Percentiles rank a stretch among this genome's conserved stretches.
phyloP scores from a whole-genome alignment of 2,113 vertebrate genomes.

The Lophotis ruficrista region DNA sequence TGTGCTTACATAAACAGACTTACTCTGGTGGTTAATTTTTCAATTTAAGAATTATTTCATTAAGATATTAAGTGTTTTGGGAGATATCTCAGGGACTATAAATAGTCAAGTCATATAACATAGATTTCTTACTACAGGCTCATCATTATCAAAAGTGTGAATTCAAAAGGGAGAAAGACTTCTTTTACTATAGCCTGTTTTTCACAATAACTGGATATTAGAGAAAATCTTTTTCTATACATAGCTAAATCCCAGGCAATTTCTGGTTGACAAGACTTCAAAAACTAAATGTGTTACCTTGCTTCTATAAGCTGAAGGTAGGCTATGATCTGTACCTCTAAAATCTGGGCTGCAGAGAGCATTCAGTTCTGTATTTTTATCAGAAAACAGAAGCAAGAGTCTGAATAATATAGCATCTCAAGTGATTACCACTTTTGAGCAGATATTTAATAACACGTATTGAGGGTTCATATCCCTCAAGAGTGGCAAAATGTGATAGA shows the following conservation, averaged over 20 bases:
- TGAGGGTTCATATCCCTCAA: not conserved
- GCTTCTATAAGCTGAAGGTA: not conserved
- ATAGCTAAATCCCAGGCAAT: not conserved
- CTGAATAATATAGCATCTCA: not conserved
- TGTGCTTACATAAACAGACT: not conserved
- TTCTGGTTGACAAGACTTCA: not conserved
- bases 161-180: not conserved
- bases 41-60: not conserved
- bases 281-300: not conserved
- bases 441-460: not conserved
- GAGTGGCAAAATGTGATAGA: not conserved
- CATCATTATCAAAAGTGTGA: not conserved
- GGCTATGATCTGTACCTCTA: not conserved
- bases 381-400: not conserved
- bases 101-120: not conserved
- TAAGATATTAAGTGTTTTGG: not conserved
- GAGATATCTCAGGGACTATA: not conserved
- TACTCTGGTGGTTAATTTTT: not conserved
- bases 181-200: not conserved
- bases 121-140: not conserved
- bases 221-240: not conserved
- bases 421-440: not conserved
- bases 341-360: not conserved
- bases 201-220: not conserved
- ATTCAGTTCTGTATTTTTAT: not conserved